Evolutionary conservation across 2,888 invertebrate genomes (phyloP).

Genomic region (Villa cingulata): DNA sequence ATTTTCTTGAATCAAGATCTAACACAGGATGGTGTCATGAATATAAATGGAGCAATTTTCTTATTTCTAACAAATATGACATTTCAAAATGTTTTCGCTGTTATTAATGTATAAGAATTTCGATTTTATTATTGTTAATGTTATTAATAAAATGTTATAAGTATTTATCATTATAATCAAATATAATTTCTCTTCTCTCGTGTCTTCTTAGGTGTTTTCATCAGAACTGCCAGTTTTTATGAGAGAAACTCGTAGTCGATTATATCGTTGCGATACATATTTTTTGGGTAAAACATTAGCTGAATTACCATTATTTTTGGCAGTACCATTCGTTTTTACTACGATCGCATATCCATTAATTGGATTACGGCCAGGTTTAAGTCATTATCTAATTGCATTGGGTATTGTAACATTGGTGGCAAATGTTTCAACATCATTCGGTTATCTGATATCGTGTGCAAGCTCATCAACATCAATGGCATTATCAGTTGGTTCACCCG

Average conservation of each 20-base stretch:
- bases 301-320: slow-evolving; percentile 74
- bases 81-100: slow-evolving; percentile 89
- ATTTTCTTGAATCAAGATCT: slow-evolving; percentile 73
- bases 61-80: slow-evolving; percentile 85
- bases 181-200: not conserved
- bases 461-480: slow-evolving; percentile 77
- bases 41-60: slow-evolving; percentile 85
- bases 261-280: slow-evolving; percentile 84
- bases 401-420: slow-evolving; percentile 68
- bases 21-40: slow-evolving; percentile 82
- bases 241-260: slow-evolving; percentile 75
- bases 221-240: slow-evolving; percentile 80
- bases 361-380: slow-evolving; percentile 56
- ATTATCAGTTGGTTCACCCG: slow-evolving; percentile 76
- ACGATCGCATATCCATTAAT: slow-evolving; percentile 79
- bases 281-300: slow-evolving; percentile 82
- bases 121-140: slow-evolving; percentile 36
- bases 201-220: slow-evolving; percentile 59
- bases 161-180: too few species aligned
- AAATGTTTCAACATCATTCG: slow-evolving; percentile 79
- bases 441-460: slow-evolving; percentile 81
- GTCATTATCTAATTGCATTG: slow-evolving; percentile 58
- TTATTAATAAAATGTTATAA: not conserved
- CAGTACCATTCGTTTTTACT: slow-evolving; percentile 71
- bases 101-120: slow-evolving; percentile 84